A percentile compares a stretch with the other conserved stretches of the same genome.
Conservation (phyloP, 2,113 vertebrate species). For the Columba livia region DNA sequence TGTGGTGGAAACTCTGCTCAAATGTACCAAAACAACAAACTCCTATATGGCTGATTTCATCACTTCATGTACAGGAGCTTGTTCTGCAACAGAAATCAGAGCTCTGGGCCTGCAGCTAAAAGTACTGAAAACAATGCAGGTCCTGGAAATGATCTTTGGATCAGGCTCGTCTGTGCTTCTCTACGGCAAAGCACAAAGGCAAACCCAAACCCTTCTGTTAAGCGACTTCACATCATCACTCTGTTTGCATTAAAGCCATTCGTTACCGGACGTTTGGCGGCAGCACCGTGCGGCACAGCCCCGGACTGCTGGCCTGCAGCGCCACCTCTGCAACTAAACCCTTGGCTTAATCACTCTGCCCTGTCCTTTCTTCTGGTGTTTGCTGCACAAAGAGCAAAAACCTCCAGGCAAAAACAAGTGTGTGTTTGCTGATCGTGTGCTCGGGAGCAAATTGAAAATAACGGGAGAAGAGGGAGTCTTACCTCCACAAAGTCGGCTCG, state of each 20-base stretch:
- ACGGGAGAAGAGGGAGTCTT: not conserved
- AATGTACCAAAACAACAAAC: not conserved
- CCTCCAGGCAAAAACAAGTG: not conserved
- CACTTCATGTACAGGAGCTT: not conserved
- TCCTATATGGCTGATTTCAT: not conserved
- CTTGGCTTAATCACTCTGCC: not conserved
- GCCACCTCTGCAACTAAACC: not conserved
- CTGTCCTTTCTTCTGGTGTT: not conserved
- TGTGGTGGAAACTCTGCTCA: not conserved
- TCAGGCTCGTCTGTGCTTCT: not conserved
- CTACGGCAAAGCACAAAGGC: not conserved
- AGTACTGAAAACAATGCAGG: not conserved
- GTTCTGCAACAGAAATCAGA: not conserved
- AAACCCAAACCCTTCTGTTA: not conserved
- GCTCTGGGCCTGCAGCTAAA: not conserved
- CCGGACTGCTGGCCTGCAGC: not conserved
- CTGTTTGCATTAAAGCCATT: not conserved
- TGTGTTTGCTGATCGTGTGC: not conserved
- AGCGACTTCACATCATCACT: not conserved
- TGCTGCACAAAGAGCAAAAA: not conserved
- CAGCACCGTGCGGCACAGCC: not conserved
- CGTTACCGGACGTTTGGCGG: not conserved
- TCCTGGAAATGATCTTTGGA: not conserved
- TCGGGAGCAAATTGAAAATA: not conserved
- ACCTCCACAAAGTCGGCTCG: constrained; percentile 98